Percentiles rank a stretch among this genome's conserved stretches.
These are phyloP conservation scores for Bombus haemorrhoidalis DNA, from an alignment of 1,140 invertebrate species.

Conservation along the genomic window DNA sequence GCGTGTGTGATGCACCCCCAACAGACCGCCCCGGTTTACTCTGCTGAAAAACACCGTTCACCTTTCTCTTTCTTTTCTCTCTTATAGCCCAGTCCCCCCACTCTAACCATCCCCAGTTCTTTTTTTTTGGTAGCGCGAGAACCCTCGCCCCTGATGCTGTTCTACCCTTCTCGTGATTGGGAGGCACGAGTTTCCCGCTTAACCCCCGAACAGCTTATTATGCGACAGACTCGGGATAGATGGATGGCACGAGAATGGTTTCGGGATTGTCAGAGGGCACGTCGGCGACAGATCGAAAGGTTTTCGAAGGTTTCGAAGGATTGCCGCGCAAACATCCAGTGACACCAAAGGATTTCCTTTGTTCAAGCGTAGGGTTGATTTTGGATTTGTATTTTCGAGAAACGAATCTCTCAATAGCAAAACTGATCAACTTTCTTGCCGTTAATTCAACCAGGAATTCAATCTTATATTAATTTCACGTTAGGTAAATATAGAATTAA, in stretches of 20 bases:
- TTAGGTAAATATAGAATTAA: no score
- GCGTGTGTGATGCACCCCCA: constrained; percentile 72
- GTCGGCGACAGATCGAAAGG: constrained; percentile 67
- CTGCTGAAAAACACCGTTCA: constrained; percentile 59
- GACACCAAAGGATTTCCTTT: constrained; percentile 9
- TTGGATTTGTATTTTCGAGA: not conserved
- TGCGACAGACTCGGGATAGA: constrained; percentile 62
- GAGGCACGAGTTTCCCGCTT: constrained; percentile 65
- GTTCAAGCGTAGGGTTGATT: not conserved
- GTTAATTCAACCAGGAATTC: no score
- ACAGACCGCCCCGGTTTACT: constrained; percentile 69
- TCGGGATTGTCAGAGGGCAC: constrained; percentile 55
- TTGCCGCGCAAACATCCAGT: not conserved
- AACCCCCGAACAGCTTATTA: constrained; percentile 74
- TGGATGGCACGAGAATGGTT: constrained; percentile 68
- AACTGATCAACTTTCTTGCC: not conserved
- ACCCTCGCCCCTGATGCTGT: constrained; percentile 27
- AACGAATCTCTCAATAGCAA: not conserved
- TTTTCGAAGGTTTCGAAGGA: constrained; percentile 61
- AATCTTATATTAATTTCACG: no score
- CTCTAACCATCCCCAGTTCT: not conserved
- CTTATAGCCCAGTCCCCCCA: not conserved
- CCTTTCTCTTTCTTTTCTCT: constrained; percentile 7
- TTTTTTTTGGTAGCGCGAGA: not conserved
- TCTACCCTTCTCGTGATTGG: constrained; percentile 53